Percentiles rank a stretch among this genome's conserved stretches.
These are phyloP conservation scores for Monopterus albus DNA, from an alignment of 2,113 vertebrate genomes.

Conservation along the genomic window DNA sequence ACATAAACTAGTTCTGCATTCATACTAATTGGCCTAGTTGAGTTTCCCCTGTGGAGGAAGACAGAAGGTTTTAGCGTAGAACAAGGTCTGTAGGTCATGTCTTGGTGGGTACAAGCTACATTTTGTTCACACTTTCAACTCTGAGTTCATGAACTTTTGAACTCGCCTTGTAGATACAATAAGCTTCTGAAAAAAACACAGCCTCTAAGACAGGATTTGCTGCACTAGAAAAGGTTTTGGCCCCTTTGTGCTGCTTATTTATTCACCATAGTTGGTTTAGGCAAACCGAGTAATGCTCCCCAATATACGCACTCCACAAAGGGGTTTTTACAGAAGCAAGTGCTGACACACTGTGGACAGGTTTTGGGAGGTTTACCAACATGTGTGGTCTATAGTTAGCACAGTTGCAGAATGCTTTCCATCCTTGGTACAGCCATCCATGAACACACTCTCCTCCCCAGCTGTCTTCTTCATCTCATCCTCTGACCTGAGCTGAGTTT, in stretches of 20 bases:
- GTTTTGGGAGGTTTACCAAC: conserved; percentile 71
- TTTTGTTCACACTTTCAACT: conserved; percentile 69
- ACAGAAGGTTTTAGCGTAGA: conserved; percentile 54
- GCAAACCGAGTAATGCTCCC: conserved; percentile 47
- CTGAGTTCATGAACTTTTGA: conserved; percentile 74
- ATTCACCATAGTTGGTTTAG: conserved; percentile 16
- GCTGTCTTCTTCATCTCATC: conserved; percentile 78
- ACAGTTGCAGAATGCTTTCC: conserved; percentile 65
- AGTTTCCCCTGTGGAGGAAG: conserved; percentile 42
- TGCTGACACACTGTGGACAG: conserved; percentile 76
- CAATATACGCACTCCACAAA: not conserved
- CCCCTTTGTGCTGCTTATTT: conserved; percentile 50
- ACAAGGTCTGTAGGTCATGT: conserved; percentile 74
- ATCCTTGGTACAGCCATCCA: conserved; percentile 67
- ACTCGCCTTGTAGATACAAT: conserved; percentile 59
- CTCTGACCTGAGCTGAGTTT: conserved; percentile 67
- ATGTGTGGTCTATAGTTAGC: conserved; percentile 81
- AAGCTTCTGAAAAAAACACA: conserved; percentile 47
- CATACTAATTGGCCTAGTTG: conserved; percentile 72
- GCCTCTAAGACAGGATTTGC: conserved; percentile 49
- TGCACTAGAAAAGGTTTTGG: conserved; percentile 41
- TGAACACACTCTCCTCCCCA: conserved; percentile 64
- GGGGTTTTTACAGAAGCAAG: conserved; percentile 64
- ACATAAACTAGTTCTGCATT: conserved; percentile 61
- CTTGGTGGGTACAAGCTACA: conserved; percentile 67